Conservation (phyloP, 2,113 vertebrate species). For the Theristicus caerulescens region DNA sequence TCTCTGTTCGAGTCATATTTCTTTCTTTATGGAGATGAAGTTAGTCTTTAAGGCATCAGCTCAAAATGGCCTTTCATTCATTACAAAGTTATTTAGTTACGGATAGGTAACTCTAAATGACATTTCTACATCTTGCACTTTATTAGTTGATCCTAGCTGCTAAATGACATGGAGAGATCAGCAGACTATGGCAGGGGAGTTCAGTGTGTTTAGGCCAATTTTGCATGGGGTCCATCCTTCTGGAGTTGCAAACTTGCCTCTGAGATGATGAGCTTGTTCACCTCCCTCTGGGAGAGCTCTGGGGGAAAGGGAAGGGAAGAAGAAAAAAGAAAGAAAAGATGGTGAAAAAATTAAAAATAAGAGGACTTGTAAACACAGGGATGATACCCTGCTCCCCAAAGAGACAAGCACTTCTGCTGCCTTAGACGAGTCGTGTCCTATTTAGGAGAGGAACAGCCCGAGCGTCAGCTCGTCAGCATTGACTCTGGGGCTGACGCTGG, state of each 20-base stretch:
- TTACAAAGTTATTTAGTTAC: conserved; percentile 67
- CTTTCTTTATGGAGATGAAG: conserved; percentile 53
- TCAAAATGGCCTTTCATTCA: conserved; percentile 57
- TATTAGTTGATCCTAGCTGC: conserved; percentile 44
- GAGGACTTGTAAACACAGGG: not conserved
- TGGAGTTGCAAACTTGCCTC: not conserved
- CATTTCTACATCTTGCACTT: conserved; percentile 32
- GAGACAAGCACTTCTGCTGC: not conserved
- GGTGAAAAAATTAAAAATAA: not conserved
- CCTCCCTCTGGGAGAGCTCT: not conserved
- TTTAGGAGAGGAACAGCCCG: not conserved
- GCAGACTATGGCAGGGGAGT: not conserved
- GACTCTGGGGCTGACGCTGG: not conserved
- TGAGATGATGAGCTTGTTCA: not conserved
- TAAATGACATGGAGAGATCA: conserved; percentile 1
- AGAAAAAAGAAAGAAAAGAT: not conserved
- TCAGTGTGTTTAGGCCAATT: not conserved
- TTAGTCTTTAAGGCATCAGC: conserved; percentile 42
- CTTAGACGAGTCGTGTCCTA: not conserved
- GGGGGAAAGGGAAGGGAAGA: too few species aligned
- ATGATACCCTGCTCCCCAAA: not conserved
- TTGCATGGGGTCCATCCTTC: not conserved
- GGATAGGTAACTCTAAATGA: conserved; percentile 54
- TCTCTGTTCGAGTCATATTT: not conserved
- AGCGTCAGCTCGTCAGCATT: not conserved